Conservation (phyloP, 2,113 vertebrate species). For the Corydoras sp. region DNA sequence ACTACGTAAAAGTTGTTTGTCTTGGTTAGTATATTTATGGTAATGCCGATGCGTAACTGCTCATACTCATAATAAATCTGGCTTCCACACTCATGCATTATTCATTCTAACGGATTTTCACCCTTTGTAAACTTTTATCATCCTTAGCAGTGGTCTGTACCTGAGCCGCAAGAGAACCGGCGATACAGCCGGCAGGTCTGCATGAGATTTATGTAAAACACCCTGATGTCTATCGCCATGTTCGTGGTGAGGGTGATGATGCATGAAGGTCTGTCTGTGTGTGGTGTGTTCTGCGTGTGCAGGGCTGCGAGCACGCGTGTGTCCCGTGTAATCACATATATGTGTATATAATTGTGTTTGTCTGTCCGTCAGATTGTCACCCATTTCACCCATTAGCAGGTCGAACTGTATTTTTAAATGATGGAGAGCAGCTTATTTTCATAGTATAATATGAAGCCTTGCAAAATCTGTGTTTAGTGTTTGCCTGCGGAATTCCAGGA, state of each 20-base stretch:
- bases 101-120: too few relatives aligned
- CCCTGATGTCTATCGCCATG: conserved; percentile 7
- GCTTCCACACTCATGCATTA: too few relatives aligned
- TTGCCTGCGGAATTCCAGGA: neutral
- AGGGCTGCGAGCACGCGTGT: neutral
- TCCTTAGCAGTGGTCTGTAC: conserved; percentile 1
- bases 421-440: conserved; percentile 10
- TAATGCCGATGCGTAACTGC: too few relatives aligned
- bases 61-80: too few relatives aligned
- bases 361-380: neutral
- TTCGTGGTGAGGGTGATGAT: conserved; percentile 13
- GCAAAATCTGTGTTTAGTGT: neutral
- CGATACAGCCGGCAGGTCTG: conserved; percentile 13
- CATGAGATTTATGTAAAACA: conserved; percentile 21
- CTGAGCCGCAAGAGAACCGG: neutral
- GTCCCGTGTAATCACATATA: neutral
- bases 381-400: too few relatives aligned
- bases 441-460: neutral
- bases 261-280: neutral
- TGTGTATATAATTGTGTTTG: neutral
- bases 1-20: too few relatives aligned
- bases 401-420: too few relatives aligned
- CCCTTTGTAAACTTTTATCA: too few relatives aligned
- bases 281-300: conserved; percentile 12
- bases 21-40: too few relatives aligned